Evolutionary conservation across 1,140 invertebrate genomes (phyloP).

Genomic region (Hermetia illucens): DNA sequence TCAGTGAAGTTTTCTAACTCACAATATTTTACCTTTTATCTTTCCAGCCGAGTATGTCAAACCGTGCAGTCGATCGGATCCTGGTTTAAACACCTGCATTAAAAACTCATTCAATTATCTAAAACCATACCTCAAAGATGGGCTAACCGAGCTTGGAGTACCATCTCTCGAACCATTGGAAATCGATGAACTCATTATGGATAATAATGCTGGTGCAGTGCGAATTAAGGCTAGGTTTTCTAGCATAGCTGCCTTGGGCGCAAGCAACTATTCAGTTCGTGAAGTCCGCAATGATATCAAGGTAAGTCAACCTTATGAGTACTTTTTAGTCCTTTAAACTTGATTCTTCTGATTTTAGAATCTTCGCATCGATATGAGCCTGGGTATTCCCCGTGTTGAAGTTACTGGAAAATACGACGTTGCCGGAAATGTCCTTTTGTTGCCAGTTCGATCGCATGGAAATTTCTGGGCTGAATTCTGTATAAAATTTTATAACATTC

Average conservation of each 20-base stretch:
- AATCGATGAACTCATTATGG: slow-evolving; percentile 54
- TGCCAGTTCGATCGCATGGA: slow-evolving; percentile 57
- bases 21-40: slow-evolving; percentile 5
- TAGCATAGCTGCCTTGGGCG: slow-evolving; percentile 54
- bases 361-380: slow-evolving; percentile 48
- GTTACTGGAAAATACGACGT: slow-evolving; percentile 58
- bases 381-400: slow-evolving; percentile 55
- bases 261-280: slow-evolving; percentile 53
- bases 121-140: slow-evolving; percentile 48
- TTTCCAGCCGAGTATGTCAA: slow-evolving; percentile 58
- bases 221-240: slow-evolving; percentile 51
- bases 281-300: slow-evolving; percentile 21
- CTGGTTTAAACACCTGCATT: slow-evolving; percentile 49
- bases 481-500: slow-evolving; percentile 30
- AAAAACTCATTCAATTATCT: slow-evolving; percentile 54
- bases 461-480: slow-evolving; percentile 65
- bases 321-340: neutral
- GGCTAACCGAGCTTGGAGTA: slow-evolving; percentile 50
- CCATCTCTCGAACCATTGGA: slow-evolving; percentile 55
- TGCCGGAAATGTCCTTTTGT: slow-evolving; percentile 54
- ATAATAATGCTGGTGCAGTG: slow-evolving; percentile 57
- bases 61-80: slow-evolving; percentile 49
- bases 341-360: slow-evolving; percentile 23
- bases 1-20: too few species aligned
- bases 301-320: neutral